These are phyloP conservation scores for Mesoclemmys tuberculata DNA, from an alignment of 2,113 vertebrate species.

Conservation along the genomic window DNA sequence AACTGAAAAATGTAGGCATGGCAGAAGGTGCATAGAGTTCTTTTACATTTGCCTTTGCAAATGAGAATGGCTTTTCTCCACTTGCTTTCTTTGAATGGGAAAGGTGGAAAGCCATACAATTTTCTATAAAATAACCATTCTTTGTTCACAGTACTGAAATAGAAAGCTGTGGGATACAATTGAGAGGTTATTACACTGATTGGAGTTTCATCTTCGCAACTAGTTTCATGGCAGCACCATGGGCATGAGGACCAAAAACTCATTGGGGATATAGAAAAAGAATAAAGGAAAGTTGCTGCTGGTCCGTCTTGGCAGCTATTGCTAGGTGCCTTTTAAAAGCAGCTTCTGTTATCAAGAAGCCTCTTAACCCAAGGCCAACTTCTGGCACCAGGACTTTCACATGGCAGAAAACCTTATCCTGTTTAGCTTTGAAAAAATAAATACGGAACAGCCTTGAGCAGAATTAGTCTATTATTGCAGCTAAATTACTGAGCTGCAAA, in stretches of 20 bases:
- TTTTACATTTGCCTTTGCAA: background rate
- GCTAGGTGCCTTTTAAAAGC: constrained; percentile 49
- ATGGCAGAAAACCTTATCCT: constrained; percentile 22
- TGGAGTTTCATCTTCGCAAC: background rate
- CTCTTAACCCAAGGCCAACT: constrained; percentile 23
- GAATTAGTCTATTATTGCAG: constrained; percentile 15
- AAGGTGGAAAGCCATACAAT: background rate
- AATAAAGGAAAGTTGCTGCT: constrained; percentile 24
- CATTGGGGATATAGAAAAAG: background rate
- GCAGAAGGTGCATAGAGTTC: rapidly evolving
- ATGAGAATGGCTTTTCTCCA: background rate
- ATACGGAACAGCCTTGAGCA: constrained; percentile 57
- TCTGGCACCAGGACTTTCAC: constrained; percentile 32
- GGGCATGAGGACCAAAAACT: background rate
- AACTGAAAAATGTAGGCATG: rapidly evolving
- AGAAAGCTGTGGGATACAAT: background rate
- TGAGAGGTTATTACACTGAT: background rate
- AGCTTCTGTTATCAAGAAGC: constrained; percentile 63
- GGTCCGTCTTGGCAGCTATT: background rate
- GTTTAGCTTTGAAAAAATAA: constrained; percentile 46
- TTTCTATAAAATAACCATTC: background rate
- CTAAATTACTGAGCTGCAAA: background rate
- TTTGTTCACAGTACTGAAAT: background rate
- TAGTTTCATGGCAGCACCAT: background rate
- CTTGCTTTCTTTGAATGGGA: background rate